Conservation (phyloP, 2,797 vertebrate genomes). For the Percopsis omiscomaycus region DNA sequence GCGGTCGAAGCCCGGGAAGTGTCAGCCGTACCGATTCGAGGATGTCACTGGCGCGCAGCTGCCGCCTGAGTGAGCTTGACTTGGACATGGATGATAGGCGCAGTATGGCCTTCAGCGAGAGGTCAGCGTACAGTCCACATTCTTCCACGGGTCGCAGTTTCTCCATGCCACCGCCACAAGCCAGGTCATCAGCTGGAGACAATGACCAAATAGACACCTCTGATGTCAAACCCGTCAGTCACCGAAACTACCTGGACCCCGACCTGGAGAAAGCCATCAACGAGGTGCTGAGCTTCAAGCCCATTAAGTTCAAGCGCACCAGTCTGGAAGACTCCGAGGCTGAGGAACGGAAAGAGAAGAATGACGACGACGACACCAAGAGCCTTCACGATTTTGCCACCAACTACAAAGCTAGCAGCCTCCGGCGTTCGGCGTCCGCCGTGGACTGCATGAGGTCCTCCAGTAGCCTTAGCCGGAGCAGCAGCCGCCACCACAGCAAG, state of each 20-base stretch:
- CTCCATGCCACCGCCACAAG: constrained; percentile 85
- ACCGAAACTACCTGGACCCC: constrained; percentile 89
- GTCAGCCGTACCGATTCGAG: constrained; percentile 78
- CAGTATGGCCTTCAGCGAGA: constrained; percentile 78
- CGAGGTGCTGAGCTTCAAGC: constrained; percentile 92
- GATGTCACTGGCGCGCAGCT: constrained; percentile 81
- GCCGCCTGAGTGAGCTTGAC: constrained; percentile 81
- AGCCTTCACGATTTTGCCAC: constrained; percentile 53
- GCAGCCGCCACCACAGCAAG: constrained; percentile 54
- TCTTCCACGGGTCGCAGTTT: constrained; percentile 83
- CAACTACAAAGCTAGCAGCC: constrained; percentile 53
- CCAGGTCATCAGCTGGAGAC: constrained; percentile 63
- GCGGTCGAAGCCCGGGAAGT: constrained; percentile 71
- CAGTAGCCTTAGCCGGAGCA: constrained; percentile 69
- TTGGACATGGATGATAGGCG: constrained; percentile 75
- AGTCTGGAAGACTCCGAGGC: constrained; percentile 83
- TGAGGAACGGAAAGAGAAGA: constrained; percentile 64
- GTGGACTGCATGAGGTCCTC: constrained; percentile 77
- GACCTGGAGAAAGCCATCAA: constrained; percentile 94
- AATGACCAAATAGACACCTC: constrained; percentile 50
- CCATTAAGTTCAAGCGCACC: constrained; percentile 80
- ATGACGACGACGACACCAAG: constrained; percentile 68
- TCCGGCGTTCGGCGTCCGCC: constrained; percentile 85
- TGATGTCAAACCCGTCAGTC: constrained; percentile 75
- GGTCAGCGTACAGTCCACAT: constrained; percentile 79